Evolutionary conservation across 2,113 vertebrate genomes (phyloP), one percentile per base, ranked within the genome.

Genomic region (Apus apus): DNA sequence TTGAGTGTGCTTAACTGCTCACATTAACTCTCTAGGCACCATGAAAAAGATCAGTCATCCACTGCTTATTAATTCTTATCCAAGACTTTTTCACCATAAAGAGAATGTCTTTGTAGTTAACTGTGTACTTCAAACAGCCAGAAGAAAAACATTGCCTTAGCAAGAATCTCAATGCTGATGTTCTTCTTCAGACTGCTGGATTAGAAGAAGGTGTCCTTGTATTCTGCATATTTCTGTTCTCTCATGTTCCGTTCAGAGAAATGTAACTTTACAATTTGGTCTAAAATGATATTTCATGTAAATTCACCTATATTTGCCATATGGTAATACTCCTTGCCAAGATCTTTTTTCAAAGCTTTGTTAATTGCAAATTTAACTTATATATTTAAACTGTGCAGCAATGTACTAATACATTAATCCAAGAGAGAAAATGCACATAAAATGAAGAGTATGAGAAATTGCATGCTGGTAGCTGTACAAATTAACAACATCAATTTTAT

Each of bases 1-100:
- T 25, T 74, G 85, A 90, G 72, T 40, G 51, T 40, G 51, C 56
- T 95, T 91, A 85, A 70, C 68, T 36, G 45, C 67, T 94, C 71
- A 85, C 19, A 43, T 78, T 91, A 78, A 30, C 58, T 93, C 34
- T 83, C 82, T 36, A 64, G 38, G 68, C 64, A 89, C 57, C 70
- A 85, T 6, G n/a, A 82, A 92, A 82, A 23, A 54, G 26, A 90
- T 60, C 74, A 89, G 45, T 87, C 30, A 65, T 36, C 19, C 43
- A 58, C 46, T 76, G 71, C 62, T 82, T 91, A 77, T 65, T 77
- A 73, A 71, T 83, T 96, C 13, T 43, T 83, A 64, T 19, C 36
- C 66, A 78, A 54, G 48, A 64, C 70, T 87, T 78, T 81, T 50
- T 74, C 29, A 86, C 26, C 34, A 40, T 51, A 71, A 88, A 62